phyloP scores from a whole-genome alignment of 2,888 invertebrate species.

The Lepas anatifera region DNA sequence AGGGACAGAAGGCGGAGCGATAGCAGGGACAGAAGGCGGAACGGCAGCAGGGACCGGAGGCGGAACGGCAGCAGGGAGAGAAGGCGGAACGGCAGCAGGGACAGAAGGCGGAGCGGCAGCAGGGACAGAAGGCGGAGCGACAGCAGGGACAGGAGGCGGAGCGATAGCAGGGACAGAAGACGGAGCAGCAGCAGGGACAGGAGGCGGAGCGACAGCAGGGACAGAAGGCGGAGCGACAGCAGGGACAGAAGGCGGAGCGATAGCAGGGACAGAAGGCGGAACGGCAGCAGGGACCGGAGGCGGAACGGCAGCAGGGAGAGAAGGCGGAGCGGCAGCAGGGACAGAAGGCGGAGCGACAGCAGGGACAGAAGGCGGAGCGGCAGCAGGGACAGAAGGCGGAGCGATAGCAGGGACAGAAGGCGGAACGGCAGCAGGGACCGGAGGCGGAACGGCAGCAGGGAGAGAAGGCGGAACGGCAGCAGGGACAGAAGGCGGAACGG shows the following conservation, averaged over 20 bases:
- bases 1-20: neutral
- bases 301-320: neutral
- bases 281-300: neutral
- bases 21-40: neutral
- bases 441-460: slow-evolving; percentile 16
- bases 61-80: slow-evolving; percentile 9
- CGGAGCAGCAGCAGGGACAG: neutral
- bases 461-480: slow-evolving; percentile 6
- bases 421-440: neutral
- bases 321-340: slow-evolving; percentile 1
- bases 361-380: neutral
- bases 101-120: slow-evolving; percentile 15
- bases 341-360: neutral
- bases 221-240: neutral
- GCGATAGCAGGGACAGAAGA: neutral
- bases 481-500: neutral
- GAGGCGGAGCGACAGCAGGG: slow-evolving; percentile 12
- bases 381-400: neutral
- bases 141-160: neutral
- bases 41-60: neutral
- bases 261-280: slow-evolving; percentile 4
- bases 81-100: neutral
- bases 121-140: slow-evolving; percentile 13
- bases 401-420: neutral
- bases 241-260: neutral